Evolutionary conservation across 2,113 vertebrate genomes (phyloP), one percentile per base, ranked within the genome.

Genomic region (Oncorhynchus kisutch): DNA sequence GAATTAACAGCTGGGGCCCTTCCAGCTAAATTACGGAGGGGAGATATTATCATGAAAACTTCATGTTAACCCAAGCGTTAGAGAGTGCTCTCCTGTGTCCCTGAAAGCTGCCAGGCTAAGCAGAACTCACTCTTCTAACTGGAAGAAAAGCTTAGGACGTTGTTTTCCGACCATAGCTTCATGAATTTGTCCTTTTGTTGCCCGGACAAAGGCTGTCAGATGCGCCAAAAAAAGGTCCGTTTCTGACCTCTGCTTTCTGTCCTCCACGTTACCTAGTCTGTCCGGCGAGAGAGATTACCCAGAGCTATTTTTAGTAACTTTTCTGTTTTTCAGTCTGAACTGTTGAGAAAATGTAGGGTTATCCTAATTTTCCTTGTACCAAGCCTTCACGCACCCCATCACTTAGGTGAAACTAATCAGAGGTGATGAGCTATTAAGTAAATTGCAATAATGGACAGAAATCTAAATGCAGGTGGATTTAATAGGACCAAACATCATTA

Each of bases 1-100:
- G 90, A 90, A 85, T 74, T 83, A 94, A 92, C 94, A 94, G 92
- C 92, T 94, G 94, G 91, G 93, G 86, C 90, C 91, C 92, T 91
- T 91, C 85, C 82, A 93, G 92, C 90, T 84, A 90, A 88, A 92
- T 89, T 84, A 87, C 83, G 66, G 81, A 80, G 84, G 80, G 85
- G 48, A 51, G 82, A 84, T 83, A 88, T 90, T 84, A 90, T 90
- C 87, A 84, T 90, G 81, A 80, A 92, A 91, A 91, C 87, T 90
- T 93, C 87, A 89, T 88, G 86, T 92, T 93, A 87, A 93, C 86
- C 87, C 89, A 93, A 91, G 86, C 89, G 84, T 91, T 92, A 72
- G 89, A 90, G 90, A 88, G 62, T 29, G 22, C 60, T 51, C 73
- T 73, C 68, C 76, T 18, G 70, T 76, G 65, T 81, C 80, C 65